phyloP scores from a whole-genome alignment of 2,113 vertebrate species.

The Strigops habroptila region DNA sequence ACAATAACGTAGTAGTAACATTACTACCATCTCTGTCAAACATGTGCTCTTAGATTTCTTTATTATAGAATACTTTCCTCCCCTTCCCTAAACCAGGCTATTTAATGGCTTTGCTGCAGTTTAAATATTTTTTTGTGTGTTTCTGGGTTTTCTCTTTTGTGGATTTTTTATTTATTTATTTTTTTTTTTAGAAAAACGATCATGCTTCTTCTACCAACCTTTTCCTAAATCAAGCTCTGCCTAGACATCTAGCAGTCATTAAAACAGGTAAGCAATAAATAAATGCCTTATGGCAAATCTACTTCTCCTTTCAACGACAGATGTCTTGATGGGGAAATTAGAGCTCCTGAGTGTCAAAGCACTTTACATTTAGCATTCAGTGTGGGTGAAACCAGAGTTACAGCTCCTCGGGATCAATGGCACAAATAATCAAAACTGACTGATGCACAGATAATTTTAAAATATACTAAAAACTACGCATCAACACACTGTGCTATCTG shows the following conservation, averaged over 20 bases:
- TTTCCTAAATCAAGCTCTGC: background rate
- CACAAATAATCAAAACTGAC: conserved; percentile 8
- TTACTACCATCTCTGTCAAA: background rate
- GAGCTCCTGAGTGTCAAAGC: background rate
- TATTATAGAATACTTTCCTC: background rate
- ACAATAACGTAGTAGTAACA: background rate
- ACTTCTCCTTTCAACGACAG: background rate
- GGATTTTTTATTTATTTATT: background rate
- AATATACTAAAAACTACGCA: background rate
- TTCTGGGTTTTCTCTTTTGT: background rate
- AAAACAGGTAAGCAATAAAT: conserved; percentile 3
- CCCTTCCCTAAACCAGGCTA: background rate
- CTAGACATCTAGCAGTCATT: background rate
- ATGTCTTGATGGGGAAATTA: conserved; percentile 18
- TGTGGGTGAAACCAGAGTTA: background rate
- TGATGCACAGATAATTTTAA: background rate
- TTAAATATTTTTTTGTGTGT: background rate
- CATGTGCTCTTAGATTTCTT: background rate
- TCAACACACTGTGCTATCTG: background rate
- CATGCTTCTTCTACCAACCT: background rate
- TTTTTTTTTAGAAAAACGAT: background rate
- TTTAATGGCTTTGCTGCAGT: background rate
- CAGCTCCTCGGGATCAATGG: background rate
- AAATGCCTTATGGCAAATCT: background rate
- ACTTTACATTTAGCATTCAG: conserved; percentile 10